phyloP scores from a whole-genome alignment of 2,888 invertebrate genomes.

The Dendrolimus pini region DNA sequence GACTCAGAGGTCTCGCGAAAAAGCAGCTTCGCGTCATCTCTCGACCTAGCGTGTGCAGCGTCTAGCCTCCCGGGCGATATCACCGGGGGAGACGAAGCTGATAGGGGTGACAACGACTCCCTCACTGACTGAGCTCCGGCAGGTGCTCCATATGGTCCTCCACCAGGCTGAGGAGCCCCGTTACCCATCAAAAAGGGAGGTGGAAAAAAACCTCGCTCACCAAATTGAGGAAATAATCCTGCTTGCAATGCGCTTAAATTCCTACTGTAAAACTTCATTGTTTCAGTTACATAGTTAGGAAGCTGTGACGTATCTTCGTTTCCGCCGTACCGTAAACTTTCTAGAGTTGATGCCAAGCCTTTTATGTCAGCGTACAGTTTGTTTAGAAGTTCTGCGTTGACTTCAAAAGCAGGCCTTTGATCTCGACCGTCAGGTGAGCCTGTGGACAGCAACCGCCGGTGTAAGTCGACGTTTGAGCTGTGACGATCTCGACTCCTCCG shows the following conservation, averaged over 20 bases:
- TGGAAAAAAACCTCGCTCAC: conserved; percentile 62
- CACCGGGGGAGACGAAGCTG: conserved; percentile 67
- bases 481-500: conserved; percentile 80
- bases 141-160: conserved; percentile 56
- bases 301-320: conserved; percentile 59
- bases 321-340: conserved; percentile 78
- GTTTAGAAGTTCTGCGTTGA: conserved; percentile 89
- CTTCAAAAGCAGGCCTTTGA: conserved; percentile 73
- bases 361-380: conserved; percentile 87
- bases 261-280: conserved; percentile 70
- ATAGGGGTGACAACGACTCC: conserved; percentile 66
- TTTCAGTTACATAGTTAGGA: conserved; percentile 65
- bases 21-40: conserved; percentile 69
- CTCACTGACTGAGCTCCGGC: conserved; percentile 58
- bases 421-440: conserved; percentile 69
- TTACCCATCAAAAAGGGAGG: conserved; percentile 62
- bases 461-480: conserved; percentile 75
- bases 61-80: conserved; percentile 65
- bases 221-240: conserved; percentile 59
- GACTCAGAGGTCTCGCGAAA: conserved; percentile 73
- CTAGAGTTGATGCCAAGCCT: conserved; percentile 76
- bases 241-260: conserved; percentile 61
- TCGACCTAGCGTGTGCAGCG: conserved; percentile 58
- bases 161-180: conserved; percentile 47
- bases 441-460: conserved; percentile 69